These are phyloP conservation scores for Odontamblyopus lacepedii DNA, from an alignment of 2,797 vertebrate species.

Conservation along the genomic window DNA sequence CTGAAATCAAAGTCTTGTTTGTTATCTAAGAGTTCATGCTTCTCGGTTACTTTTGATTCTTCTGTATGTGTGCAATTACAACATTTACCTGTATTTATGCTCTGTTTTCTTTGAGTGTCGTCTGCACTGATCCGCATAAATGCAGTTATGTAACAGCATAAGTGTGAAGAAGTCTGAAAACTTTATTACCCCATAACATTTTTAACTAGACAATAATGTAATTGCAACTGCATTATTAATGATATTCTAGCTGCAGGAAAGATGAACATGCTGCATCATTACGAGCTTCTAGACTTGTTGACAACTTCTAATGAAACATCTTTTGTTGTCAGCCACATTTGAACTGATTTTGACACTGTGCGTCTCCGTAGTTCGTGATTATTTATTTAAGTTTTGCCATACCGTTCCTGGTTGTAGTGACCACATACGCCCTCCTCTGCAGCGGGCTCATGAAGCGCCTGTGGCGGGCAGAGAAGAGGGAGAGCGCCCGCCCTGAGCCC, in stretches of 20 bases:
- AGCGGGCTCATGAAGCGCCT: constrained; percentile 24
- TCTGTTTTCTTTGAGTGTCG: background rate
- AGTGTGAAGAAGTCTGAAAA: background rate
- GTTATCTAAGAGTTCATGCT: background rate
- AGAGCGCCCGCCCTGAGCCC: constrained; percentile 42
- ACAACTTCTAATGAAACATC: background rate
- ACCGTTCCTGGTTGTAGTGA: constrained; percentile 58
- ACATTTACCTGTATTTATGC: background rate
- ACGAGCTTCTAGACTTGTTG: background rate
- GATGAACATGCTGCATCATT: background rate
- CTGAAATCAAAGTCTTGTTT: background rate
- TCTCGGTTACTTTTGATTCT: no score
- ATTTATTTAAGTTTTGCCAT: constrained; percentile 46
- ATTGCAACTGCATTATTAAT: background rate
- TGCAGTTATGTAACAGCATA: background rate
- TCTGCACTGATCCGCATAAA: background rate
- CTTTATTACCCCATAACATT: background rate
- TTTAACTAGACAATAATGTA: background rate
- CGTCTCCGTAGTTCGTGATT: background rate
- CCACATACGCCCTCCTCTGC: constrained; percentile 46
- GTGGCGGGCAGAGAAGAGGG: constrained; percentile 23
- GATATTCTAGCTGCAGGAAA: background rate
- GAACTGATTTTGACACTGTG: background rate
- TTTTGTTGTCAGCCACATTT: background rate
- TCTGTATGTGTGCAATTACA: background rate